A percentile compares a stretch with the other conserved stretches of the same genome.
Evolutionary conservation across 2,888 invertebrate genomes (phyloP).

Genomic region (Phalera bucephala): DNA sequence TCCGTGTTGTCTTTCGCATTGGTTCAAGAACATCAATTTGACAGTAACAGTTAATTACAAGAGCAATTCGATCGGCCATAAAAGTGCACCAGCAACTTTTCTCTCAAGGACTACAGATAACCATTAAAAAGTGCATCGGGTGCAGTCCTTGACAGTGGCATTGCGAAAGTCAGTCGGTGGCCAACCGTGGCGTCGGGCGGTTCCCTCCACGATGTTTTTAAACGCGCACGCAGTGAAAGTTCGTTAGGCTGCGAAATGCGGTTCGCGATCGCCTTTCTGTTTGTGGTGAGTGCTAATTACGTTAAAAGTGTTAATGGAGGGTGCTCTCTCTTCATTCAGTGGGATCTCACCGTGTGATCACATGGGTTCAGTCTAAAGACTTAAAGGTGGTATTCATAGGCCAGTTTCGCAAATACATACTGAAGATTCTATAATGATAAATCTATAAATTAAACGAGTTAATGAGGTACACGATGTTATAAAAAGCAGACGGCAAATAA

Average conservation of each 20-base stretch:
- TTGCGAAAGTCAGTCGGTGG: conserved; percentile 57
- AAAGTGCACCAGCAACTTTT: conserved; percentile 57
- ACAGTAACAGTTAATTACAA: conserved; percentile 1
- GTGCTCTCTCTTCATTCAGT: conserved; percentile 48
- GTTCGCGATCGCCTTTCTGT: conserved; percentile 76
- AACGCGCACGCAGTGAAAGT: conserved; percentile 74
- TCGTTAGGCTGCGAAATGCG: conserved; percentile 75
- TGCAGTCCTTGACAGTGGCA: conserved; percentile 68
- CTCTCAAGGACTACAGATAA: conserved; percentile 45
- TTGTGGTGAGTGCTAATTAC: conserved; percentile 80
- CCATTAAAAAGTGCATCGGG: conserved; percentile 48
- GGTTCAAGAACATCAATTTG: neutral
- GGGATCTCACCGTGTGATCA: conserved; percentile 31
- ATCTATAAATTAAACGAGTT: conserved; percentile 1
- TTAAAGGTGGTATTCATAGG: conserved; percentile 21
- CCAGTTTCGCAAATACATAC: neutral
- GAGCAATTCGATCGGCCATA: conserved; percentile 18
- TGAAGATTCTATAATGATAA: neutral
- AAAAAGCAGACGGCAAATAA: conserved; percentile 1
- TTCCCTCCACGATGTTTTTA: conserved; percentile 61
- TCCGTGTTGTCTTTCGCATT: no score
- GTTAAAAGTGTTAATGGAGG: conserved; percentile 63
- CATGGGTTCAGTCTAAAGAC: conserved; percentile 25
- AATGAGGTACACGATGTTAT: neutral
- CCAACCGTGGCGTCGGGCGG: conserved; percentile 56